phyloP scores from a whole-genome alignment of 2,113 vertebrate genomes.

The Riparia riparia region DNA sequence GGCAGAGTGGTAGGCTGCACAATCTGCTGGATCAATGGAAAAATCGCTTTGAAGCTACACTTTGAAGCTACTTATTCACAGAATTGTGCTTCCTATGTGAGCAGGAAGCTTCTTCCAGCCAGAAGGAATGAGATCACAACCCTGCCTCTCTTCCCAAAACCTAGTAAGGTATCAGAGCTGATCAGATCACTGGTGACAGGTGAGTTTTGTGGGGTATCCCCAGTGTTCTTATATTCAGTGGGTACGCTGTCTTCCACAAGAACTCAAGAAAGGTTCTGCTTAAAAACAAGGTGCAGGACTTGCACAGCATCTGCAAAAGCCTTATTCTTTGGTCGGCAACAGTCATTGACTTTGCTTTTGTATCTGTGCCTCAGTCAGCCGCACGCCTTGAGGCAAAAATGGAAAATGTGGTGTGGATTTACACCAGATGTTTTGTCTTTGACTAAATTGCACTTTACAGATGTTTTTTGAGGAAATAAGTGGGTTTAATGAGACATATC shows the following conservation, averaged over 20 bases:
- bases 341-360: background rate
- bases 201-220: fast-evolving
- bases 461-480: background rate
- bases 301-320: background rate
- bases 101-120: background rate
- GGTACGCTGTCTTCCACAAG: background rate
- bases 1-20: background rate
- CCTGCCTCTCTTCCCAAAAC: background rate
- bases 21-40: background rate
- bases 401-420: background rate
- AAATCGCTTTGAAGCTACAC: background rate
- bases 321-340: background rate
- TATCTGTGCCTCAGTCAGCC: background rate
- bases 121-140: background rate
- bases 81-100: background rate
- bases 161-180: background rate
- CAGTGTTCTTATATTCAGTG: background rate
- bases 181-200: background rate
- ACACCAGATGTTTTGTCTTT: background rate
- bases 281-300: background rate
- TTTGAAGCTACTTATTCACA: background rate
- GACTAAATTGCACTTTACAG: background rate
- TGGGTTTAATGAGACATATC: background rate
- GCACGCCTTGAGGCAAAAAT: background rate
- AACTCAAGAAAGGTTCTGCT: background rate